Evolutionary conservation across 92 coral and sea anemone genomes (phyloP).

Genomic region (Hydrozoanthus gracilis): DNA sequence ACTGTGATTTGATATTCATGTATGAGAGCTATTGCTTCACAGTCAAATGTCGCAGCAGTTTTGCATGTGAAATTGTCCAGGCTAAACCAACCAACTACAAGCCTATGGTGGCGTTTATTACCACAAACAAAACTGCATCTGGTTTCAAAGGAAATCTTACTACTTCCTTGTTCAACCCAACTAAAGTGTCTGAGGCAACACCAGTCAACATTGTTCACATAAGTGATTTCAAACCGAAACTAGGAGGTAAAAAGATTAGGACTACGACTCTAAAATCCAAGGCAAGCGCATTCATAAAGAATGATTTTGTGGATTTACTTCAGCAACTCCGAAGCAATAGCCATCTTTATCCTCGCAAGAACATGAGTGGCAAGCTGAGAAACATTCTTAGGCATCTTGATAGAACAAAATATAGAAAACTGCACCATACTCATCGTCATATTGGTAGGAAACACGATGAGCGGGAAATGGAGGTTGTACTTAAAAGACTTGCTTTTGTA

Average conservation of each 20-base stretch:
- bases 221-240: constrained; percentile 51
- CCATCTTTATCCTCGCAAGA: constrained; percentile 19
- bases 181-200: constrained; percentile 25
- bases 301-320: constrained; percentile 3
- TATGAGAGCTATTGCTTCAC: constrained; percentile 90
- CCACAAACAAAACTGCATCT: constrained; percentile 67
- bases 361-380: constrained; percentile 19
- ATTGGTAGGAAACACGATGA: background rate
- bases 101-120: constrained; percentile 82
- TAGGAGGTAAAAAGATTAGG: constrained; percentile 5
- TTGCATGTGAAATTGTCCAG: constrained; percentile 86
- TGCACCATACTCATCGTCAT: background rate
- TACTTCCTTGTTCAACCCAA: constrained; percentile 32
- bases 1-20: constrained; percentile 89
- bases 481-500: constrained; percentile 62
- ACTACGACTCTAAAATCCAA: background rate
- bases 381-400: constrained; percentile 29
- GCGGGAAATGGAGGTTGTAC: constrained; percentile 61
- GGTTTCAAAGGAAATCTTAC: constrained; percentile 49
- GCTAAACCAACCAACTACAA: constrained; percentile 77
- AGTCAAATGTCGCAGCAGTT: constrained; percentile 79
- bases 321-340: constrained; percentile 21
- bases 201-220: constrained; percentile 74
- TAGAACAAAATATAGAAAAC: constrained; percentile 24
- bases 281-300: constrained; percentile 18